Evolutionary conservation across 2,113 vertebrate genomes (phyloP), one percentile per base, ranked within the genome.

Genomic region (Microtus oregoni): DNA sequence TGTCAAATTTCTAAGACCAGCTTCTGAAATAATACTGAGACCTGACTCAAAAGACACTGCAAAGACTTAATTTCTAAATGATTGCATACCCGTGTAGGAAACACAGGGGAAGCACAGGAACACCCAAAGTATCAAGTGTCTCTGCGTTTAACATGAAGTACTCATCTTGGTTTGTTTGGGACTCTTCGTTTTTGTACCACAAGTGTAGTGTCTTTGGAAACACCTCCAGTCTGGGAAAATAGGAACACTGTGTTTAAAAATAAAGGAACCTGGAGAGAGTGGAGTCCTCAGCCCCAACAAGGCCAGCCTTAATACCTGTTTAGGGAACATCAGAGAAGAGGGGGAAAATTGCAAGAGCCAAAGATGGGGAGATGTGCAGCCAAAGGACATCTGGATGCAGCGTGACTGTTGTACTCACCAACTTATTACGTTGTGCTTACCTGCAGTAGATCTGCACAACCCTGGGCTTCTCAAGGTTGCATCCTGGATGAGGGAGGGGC

Each of bases 11-110:
- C 55, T 70, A 73, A 86, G 30, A 76, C 28, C 0, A 7, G 2
- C 76, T 81, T 95, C 68, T 30, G 47, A 90, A 81, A 75, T 78
- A 32, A 61, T 75, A 70, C 86, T 30, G 38, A 93, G n/a, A 17
- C 4, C 61, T 12, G 8, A 89, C 11, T n/a, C 52, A 41, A 70
- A 38, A 14, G 32, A n/a, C 17, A 11, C 44, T 38, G 19, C 4
- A 55, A 89, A 50, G 28, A 67, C 24, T 70, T 88, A 77, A 55
- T 50, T 90, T 91, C 75, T 44, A 67, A 85, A n/a, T 47, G 38
- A 47, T 30, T 77, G 2, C 19, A 24, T 70, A 26, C 38, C 67
- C 73, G 67, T 82, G 17, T 47, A 50, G 28, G 44, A 95, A 82
- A 67, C 47, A 55, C 19, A 26, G 76, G 85, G 47, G 47, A 17